phyloP scores from a whole-genome alignment of 1,140 invertebrate species.

The Homalodisca vitripennis region DNA sequence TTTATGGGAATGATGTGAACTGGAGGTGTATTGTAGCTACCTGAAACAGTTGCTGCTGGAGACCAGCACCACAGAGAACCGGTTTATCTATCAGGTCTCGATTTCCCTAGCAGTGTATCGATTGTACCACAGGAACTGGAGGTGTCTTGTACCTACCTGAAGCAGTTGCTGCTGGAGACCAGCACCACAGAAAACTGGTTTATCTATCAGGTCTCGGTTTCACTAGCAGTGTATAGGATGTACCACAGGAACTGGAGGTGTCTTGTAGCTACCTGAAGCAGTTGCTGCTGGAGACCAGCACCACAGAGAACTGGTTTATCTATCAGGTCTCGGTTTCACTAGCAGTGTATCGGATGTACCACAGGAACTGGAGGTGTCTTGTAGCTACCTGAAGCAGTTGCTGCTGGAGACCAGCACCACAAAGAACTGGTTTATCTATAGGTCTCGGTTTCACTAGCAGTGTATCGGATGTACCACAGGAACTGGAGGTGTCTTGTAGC shows the following conservation, averaged over 20 bases:
- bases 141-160: background rate
- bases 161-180: slow-evolving; percentile 3
- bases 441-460: no score
- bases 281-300: background rate
- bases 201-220: no score
- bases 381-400: slow-evolving; percentile 2
- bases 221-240: no score
- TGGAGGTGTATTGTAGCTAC: slow-evolving; percentile 13
- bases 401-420: background rate
- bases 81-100: no score
- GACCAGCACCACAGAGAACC: background rate
- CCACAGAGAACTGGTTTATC: no score
- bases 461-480: no score
- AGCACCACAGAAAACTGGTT: background rate
- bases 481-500: slow-evolving; percentile 1
- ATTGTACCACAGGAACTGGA: slow-evolving; percentile 11
- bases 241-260: slow-evolving; percentile 12
- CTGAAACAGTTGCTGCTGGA: slow-evolving; percentile 8
- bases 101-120: no score
- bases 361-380: slow-evolving; percentile 7
- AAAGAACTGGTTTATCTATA: no score
- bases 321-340: no score
- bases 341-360: no score
- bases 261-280: slow-evolving; percentile 2
- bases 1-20: no score